phyloP scores from a whole-genome alignment of 2,888 invertebrate species.

The Ectemnius lituratus region DNA sequence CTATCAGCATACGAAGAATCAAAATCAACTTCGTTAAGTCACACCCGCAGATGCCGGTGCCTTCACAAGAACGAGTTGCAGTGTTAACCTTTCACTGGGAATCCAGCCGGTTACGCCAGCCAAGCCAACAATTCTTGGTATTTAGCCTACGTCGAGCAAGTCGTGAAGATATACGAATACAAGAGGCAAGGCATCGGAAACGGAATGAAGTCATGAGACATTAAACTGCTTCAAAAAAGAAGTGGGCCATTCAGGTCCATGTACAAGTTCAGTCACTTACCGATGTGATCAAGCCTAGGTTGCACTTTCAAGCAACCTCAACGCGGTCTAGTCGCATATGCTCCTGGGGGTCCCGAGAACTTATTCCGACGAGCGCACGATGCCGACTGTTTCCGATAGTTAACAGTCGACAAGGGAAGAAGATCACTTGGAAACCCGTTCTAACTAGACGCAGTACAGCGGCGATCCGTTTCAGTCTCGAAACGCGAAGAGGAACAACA shows the following conservation, averaged over 20 bases:
- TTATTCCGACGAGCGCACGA: slow-evolving; percentile 30
- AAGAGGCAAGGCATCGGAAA: too few relatives aligned
- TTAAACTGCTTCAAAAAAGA: too few relatives aligned
- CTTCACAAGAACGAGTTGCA: too few relatives aligned
- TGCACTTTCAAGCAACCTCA: neutral
- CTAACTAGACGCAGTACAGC: neutral
- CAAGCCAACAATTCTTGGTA: too few relatives aligned
- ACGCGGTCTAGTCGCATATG: neutral
- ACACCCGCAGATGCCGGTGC: too few relatives aligned
- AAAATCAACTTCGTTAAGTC: too few relatives aligned
- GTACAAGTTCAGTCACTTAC: slow-evolving; percentile 20
- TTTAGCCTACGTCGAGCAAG: neutral
- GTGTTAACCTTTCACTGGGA: too few relatives aligned
- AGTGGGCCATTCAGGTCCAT: too few relatives aligned
- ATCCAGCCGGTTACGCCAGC: too few relatives aligned
- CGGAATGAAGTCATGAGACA: too few relatives aligned
- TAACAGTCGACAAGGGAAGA: neutral
- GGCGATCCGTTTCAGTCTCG: neutral
- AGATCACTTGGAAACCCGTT: slow-evolving; percentile 5
- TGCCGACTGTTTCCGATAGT: neutral
- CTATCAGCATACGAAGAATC: too few relatives aligned
- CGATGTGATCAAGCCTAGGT: neutral
- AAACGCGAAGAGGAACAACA: neutral
- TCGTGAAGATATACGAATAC: too few relatives aligned
- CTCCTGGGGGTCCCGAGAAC: slow-evolving; percentile 3